These are phyloP conservation scores for Zaprionus ghesquierei DNA, from an alignment of 1,140 invertebrate genomes.

Conservation along the genomic window DNA sequence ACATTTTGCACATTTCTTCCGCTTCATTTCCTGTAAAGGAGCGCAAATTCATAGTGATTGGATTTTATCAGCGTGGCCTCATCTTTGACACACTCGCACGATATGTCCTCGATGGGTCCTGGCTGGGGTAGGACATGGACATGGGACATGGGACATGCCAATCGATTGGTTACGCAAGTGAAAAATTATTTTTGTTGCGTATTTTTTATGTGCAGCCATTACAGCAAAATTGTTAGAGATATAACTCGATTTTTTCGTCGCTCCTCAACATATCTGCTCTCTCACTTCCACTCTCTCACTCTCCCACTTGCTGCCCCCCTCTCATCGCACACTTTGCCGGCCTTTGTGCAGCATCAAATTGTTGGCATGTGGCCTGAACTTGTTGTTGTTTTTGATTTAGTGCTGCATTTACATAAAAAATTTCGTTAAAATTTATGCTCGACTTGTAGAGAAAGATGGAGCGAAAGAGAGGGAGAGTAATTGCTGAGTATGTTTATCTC, in stretches of 20 bases:
- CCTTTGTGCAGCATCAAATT: conserved; percentile 70
- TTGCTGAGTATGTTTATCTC: conserved; percentile 56
- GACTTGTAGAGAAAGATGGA: neutral
- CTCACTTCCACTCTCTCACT: neutral
- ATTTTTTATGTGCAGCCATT: conserved; percentile 76
- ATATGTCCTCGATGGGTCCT: conserved; percentile 17
- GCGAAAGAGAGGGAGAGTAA: conserved; percentile 28
- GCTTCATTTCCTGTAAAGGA: conserved; percentile 80
- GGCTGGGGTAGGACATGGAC: conserved; percentile 32
- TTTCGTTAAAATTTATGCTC: conserved; percentile 66
- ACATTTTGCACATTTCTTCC: conserved; percentile 81
- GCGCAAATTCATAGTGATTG: conserved; percentile 81
- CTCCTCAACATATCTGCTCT: neutral
- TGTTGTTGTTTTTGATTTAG: conserved; percentile 60
- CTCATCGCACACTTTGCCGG: too few relatives aligned
- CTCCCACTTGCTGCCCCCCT: conserved; percentile 9
- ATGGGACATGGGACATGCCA: conserved; percentile 51
- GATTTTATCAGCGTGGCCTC: conserved; percentile 79
- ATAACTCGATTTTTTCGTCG: conserved; percentile 18
- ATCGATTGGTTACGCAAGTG: conserved; percentile 81
- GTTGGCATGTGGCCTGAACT: conserved; percentile 58
- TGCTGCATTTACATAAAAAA: conserved; percentile 75
- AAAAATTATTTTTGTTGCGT: conserved; percentile 74
- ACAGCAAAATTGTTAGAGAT: conserved; percentile 72
- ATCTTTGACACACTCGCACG: conserved; percentile 72